Conservation (phyloP, 2,888 invertebrate genomes). For the Syrista parreyssii region DNA sequence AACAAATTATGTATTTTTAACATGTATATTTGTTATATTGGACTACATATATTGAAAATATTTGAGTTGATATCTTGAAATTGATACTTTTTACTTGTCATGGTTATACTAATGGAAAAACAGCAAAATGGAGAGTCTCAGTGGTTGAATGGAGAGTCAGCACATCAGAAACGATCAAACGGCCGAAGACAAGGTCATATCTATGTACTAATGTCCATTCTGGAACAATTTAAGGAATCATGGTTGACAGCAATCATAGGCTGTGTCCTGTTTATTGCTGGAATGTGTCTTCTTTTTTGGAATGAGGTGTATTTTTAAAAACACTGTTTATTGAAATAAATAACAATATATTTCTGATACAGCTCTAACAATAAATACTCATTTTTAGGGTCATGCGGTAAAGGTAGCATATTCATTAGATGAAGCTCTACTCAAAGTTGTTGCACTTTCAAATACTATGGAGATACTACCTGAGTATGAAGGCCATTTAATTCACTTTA, state of each 20-base stretch:
- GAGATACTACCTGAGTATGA: conserved; percentile 73
- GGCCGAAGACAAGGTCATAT: conserved; percentile 33
- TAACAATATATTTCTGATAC: too few species aligned
- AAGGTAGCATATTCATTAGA: conserved; percentile 82
- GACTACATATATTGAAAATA: too few species aligned
- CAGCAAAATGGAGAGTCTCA: conserved; percentile 42
- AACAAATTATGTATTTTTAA: not conserved
- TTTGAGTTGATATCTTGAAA: too few species aligned
- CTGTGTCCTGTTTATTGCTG: conserved; percentile 73
- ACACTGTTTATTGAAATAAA: too few species aligned
- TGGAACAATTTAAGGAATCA: conserved; percentile 74
- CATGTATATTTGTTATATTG: not conserved
- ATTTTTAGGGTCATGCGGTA: conserved; percentile 79
- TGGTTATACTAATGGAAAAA: too few species aligned
- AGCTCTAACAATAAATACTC: not conserved
- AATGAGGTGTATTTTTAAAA: conserved; percentile 76
- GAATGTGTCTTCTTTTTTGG: conserved; percentile 81
- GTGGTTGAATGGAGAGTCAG: conserved; percentile 35
- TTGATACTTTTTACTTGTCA: too few species aligned
- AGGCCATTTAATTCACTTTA: conserved; percentile 81
- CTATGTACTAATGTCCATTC: conserved; percentile 48
- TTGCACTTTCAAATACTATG: conserved; percentile 67
- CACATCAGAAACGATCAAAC: conserved; percentile 35
- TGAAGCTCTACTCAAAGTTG: conserved; percentile 76
- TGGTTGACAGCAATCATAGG: conserved; percentile 82